Base-by-base conservation (phyloP, 64 coral and sea anemone species). In the Astreopora myriophthalma region DNA sequence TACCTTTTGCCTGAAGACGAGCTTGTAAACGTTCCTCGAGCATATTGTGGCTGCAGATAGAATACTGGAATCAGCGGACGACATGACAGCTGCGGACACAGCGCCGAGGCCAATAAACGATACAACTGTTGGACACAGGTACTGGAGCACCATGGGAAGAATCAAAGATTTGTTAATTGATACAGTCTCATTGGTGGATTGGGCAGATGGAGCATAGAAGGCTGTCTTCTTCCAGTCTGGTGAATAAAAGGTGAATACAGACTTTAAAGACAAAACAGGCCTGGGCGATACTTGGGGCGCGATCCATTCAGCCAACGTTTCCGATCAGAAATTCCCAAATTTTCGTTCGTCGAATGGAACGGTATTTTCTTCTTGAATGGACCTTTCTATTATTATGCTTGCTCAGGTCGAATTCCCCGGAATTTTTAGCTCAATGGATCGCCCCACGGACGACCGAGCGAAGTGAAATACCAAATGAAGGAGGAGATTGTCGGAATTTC, bases 41-140 rank as follows among this genome's bases (percentile, higher is more conserved):
- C 94, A 92, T 76, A 98, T 92, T 70, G 84, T 76, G 33, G 87
- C 69, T 17, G 85, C 89, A 6, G 92, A 94, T 31, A 98, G 84
- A 22, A 98, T 58, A 32, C 92, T 92, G 67, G 92, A 94, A 65
- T 98, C 96, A 8, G 96, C 89, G 23, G 96, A 98, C 24, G 96
- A 98, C 96, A 98, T 98, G 34, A 98, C 96, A 34, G 96, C 96
- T 0, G 96, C 96, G 7, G 96, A 91, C 23, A 98, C 92, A 34
- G 96, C 93, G 2, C 92, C 96, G 16, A 98, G 92, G n/a, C 96
- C 96, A 40, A 98, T 74, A 69, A 98, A 88, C 11, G 92, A 71
- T 2, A 98, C 84, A 55, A 74, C 78, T 37, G 83, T 74, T 29
- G 96, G 96, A 26, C 92, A 94, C 10, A 94, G 89, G 37, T 98